Evolutionary conservation across 2,888 invertebrate species (phyloP), one percentile per base, ranked within the genome.

Genomic region (Germaria angustata): DNA sequence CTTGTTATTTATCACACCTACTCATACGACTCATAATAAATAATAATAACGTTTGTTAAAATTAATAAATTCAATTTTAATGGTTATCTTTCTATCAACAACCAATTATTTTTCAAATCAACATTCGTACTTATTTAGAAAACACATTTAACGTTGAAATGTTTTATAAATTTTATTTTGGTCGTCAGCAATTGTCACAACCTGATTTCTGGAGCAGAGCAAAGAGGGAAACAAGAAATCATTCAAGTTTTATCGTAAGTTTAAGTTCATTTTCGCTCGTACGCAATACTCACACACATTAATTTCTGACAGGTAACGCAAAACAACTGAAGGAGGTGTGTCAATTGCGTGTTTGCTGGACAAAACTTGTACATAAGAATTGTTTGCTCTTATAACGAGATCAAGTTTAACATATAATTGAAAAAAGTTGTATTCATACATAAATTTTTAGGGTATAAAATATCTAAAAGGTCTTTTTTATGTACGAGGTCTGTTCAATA

Each of bases 291-390:
- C 49, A 59, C 20, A 7, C 24, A 13, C 59, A 46, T 24, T 1
- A n/a, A n/a, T n/a, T n/a, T n/a, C n/a, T 22, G 51, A 49, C 51
- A 77, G 59, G 22, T 15, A 24, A 28, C 11, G 15, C 41, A 13
- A 39, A 51, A 28, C 15, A 15, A 15, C 28, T 15, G n/a, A 57
- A 51, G 72, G 51, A 72, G 79, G 72, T 79, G 72, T 79, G 72
- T 68, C 79, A 44, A 22, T 73, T 68, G 72, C 66, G 44, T 79
- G 55, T 57, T 17, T 57, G 24, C 22, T 68, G 51, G 22, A 51
- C 32, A 32, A 20, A 28, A 28, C 11, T 55, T 36, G 63, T 2
- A 51, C 32, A 66, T 39, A 61, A 24, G 5, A 46, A n/a, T 41
- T 22, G 11, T 49, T 22, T 49, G 3, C 17, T 69, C 15, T 20